These are phyloP conservation scores for Aurelia coerulea DNA, from an alignment of 30 jellyfish, hydroid and myxozoan species.

Conservation along the genomic window DNA sequence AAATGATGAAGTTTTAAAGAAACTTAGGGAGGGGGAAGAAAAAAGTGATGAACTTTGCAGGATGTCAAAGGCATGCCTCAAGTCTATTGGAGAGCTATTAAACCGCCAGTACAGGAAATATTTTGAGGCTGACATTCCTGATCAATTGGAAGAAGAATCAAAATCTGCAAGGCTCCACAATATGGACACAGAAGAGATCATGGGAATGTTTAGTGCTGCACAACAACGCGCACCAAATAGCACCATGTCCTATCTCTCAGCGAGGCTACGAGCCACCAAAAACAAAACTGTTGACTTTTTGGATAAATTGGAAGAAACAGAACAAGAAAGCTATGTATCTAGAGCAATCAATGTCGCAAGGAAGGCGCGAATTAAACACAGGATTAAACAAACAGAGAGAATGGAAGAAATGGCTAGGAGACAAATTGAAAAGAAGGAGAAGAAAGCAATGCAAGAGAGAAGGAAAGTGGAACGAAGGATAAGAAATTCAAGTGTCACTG, in stretches of 20 bases:
- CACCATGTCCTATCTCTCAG: conserved; percentile 10
- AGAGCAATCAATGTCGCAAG: conserved; percentile 2
- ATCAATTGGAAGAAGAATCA: conserved; percentile 21
- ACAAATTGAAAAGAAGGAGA: not conserved
- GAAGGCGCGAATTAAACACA: no score
- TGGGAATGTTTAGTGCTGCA: not conserved
- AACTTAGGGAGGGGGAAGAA: not conserved
- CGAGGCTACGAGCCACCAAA: not conserved
- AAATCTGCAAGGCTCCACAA: conserved; percentile 18
- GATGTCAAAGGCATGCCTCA: conserved; percentile 19
- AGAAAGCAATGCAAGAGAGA: conserved; percentile 8
- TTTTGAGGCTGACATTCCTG: conserved; percentile 2
- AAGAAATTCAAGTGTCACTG: not conserved
- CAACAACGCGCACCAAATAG: conserved; percentile 5
- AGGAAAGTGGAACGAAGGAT: conserved; percentile 5
- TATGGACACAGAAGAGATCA: conserved; percentile 13
- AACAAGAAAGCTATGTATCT: not conserved
- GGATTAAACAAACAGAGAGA: not conserved
- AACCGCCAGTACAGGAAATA: conserved; percentile 16
- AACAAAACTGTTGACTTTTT: not conserved
- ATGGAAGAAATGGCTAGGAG: conserved; percentile 8
- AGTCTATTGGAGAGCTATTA: not conserved
- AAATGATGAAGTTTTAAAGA: not conserved
- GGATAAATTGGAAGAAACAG: no score
- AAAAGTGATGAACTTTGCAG: not conserved